Percentiles rank a stretch among this genome's conserved stretches.
phyloP scores from a whole-genome alignment of 2,113 vertebrate species.

The Oxyruncus cristatus region DNA sequence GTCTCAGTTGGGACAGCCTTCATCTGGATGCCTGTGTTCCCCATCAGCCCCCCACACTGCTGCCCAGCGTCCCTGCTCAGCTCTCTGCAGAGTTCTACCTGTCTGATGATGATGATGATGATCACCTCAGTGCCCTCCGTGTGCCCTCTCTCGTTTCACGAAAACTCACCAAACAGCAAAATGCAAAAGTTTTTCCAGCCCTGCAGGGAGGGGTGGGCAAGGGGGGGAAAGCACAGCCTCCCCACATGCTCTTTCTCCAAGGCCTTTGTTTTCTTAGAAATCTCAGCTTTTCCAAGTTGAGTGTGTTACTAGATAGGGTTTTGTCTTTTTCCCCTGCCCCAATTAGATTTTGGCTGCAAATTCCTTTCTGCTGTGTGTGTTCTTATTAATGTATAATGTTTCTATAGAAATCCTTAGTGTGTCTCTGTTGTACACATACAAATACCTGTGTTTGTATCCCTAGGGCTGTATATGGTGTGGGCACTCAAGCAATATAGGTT shows the following conservation, averaged over 20 bases:
- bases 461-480: constrained; percentile 54
- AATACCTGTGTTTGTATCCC: constrained; percentile 35
- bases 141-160: neutral
- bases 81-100: neutral
- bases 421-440: neutral
- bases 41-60: neutral
- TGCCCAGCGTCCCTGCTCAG: neutral
- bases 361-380: neutral
- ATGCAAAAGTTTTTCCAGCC: neutral
- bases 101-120: neutral
- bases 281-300: neutral
- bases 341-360: neutral
- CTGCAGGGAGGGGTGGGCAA: neutral
- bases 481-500: constrained; percentile 65
- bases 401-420: neutral
- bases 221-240: neutral
- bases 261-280: neutral
- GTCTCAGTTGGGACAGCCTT: neutral
- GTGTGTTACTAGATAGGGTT: neutral
- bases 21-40: neutral
- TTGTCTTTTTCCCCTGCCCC: neutral
- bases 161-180: neutral
- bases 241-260: neutral
- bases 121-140: accelerated
- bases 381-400: neutral